Conservation (phyloP, 2,888 invertebrate species). For the Rhogogaster chlorosoma region DNA sequence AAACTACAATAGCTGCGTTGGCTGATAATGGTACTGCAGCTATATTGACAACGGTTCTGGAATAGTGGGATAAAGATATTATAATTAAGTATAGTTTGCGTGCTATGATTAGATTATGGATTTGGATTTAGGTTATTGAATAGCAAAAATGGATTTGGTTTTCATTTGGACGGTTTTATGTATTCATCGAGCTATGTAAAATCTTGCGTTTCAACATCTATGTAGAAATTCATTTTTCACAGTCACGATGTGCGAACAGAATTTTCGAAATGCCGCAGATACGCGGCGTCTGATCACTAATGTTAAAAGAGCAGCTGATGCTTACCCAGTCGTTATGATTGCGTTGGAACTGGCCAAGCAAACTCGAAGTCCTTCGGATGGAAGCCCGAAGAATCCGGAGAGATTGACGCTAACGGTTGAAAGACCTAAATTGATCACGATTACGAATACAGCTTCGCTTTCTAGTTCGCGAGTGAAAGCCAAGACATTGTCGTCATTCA, state of each 20-base stretch:
- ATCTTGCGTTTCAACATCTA: background rate
- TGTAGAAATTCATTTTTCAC: background rate
- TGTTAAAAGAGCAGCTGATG: background rate
- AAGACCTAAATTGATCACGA: slow-evolving; percentile 29
- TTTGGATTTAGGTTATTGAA: too few species aligned
- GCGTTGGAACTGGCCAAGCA: slow-evolving; percentile 41
- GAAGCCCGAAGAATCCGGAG: slow-evolving; percentile 15
- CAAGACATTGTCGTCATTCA: slow-evolving; percentile 2
- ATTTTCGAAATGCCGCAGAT: background rate
- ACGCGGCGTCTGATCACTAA: background rate
- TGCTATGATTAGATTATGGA: background rate
- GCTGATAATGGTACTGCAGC: slow-evolving; percentile 34
- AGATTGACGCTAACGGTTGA: background rate
- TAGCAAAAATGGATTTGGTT: background rate
- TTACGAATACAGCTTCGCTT: slow-evolving; percentile 15
- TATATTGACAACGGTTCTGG: slow-evolving; percentile 17
- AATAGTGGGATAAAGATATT: slow-evolving; percentile 17
- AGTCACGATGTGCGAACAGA: background rate
- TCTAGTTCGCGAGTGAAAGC: slow-evolving; percentile 40
- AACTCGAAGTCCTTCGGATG: slow-evolving; percentile 18
- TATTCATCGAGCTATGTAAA: background rate
- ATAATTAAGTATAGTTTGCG: background rate
- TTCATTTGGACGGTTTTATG: background rate
- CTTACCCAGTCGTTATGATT: slow-evolving; percentile 34
- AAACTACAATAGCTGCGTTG: slow-evolving; percentile 44